Evolutionary conservation across 2,888 invertebrate genomes (phyloP).

Genomic region (Drosophila macrospina): DNA sequence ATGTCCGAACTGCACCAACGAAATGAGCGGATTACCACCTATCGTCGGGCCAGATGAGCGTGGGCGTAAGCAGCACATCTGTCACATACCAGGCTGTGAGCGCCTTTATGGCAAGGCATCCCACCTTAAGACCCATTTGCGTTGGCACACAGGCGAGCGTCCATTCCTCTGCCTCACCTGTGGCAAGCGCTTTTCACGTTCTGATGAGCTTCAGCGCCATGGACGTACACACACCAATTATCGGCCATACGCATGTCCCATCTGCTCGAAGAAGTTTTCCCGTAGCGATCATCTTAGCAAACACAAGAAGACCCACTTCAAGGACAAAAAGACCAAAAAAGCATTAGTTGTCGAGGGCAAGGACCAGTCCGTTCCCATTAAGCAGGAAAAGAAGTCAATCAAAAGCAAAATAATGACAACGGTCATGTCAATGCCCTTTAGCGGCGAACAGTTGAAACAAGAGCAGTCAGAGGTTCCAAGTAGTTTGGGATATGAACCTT

Average conservation of each 20-base stretch:
- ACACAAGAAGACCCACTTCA: constrained; percentile 94
- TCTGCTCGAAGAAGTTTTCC: constrained; percentile 96
- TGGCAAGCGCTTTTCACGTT: constrained; percentile 95
- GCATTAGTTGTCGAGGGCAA: constrained; percentile 78
- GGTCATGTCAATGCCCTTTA: background rate
- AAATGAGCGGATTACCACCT: constrained; percentile 91
- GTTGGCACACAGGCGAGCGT: constrained; percentile 97
- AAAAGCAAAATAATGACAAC: constrained; percentile 30
- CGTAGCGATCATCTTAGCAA: constrained; percentile 97
- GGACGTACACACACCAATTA: constrained; percentile 95
- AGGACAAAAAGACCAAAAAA: constrained; percentile 85
- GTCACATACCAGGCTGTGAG: constrained; percentile 94
- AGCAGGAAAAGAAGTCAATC: constrained; percentile 59
- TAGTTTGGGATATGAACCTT: constrained; percentile 60
- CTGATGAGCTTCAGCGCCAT: constrained; percentile 96
- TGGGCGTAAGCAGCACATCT: constrained; percentile 93
- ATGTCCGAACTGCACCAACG: constrained; percentile 93
- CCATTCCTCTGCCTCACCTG: constrained; percentile 96
- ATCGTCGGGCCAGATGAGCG: constrained; percentile 90
- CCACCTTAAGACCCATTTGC: constrained; percentile 95
- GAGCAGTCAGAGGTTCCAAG: constrained; percentile 69
- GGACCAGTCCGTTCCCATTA: constrained; percentile 65
- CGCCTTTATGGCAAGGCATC: constrained; percentile 97
- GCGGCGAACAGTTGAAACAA: constrained; percentile 71
- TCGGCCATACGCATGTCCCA: constrained; percentile 93